phyloP scores from a whole-genome alignment of 1,140 invertebrate genomes.

The Pseudomyrmex pallidus region DNA sequence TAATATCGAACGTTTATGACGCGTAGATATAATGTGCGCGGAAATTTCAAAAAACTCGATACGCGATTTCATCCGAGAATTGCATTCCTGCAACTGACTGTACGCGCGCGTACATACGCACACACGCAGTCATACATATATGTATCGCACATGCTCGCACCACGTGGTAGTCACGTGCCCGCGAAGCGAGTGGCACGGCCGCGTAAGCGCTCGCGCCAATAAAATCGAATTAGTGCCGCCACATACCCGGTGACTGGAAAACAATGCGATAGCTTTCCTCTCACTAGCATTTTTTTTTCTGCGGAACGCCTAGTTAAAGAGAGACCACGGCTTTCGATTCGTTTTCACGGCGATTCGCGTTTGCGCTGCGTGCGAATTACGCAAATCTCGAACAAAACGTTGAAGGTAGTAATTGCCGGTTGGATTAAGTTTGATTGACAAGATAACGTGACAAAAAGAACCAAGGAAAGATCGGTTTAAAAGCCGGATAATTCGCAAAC shows the following conservation, averaged over 20 bases:
- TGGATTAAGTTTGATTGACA: neutral
- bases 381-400: neutral
- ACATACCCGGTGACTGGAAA: slow-evolving; percentile 35
- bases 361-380: neutral
- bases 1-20: too few relatives aligned
- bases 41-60: too few relatives aligned
- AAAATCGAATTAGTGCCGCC: slow-evolving; percentile 72
- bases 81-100: too few relatives aligned
- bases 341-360: neutral
- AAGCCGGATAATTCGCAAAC: neutral
- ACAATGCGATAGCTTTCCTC: slow-evolving; percentile 8
- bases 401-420: neutral
- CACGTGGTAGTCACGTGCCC: slow-evolving; percentile 77
- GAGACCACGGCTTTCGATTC: neutral
- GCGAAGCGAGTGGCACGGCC: slow-evolving; percentile 67
- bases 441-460: neutral
- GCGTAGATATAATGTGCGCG: too few relatives aligned
- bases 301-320: neutral
- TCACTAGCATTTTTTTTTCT: neutral
- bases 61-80: too few relatives aligned
- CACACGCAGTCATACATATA: neutral
- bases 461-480: neutral
- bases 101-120: too few relatives aligned
- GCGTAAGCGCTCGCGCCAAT: slow-evolving; percentile 72
- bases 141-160: slow-evolving; percentile 67